phyloP scores from a whole-genome alignment of 2,113 vertebrate genomes.

The Phalacrocorax aristotelis region DNA sequence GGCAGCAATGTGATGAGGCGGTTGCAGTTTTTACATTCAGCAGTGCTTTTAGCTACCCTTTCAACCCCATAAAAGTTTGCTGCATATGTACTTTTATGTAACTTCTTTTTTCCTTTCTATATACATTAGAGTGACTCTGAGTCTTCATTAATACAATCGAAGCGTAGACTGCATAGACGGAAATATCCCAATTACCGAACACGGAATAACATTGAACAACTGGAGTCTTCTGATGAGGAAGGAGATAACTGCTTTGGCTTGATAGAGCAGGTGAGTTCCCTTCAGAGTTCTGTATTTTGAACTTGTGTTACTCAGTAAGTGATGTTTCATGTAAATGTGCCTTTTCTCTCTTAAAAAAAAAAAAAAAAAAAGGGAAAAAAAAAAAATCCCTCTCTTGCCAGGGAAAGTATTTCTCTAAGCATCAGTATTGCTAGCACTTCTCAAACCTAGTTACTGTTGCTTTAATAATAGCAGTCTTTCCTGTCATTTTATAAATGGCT shows the following conservation, averaged over 20 bases:
- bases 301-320: neutral
- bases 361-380: neutral
- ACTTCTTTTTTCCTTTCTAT: neutral
- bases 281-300: neutral
- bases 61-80: neutral
- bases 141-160: conserved; percentile 68
- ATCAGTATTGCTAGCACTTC: neutral
- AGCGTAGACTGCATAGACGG: conserved; percentile 72
- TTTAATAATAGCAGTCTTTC: neutral
- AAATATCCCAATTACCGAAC: conserved; percentile 65
- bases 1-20: neutral
- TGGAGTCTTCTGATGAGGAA: conserved; percentile 88
- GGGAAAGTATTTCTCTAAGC: neutral
- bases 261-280: conserved; percentile 60
- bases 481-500: neutral
- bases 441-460: neutral
- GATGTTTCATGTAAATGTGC: neutral
- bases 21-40: neutral
- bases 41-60: neutral
- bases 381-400: fast-evolving
- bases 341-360: neutral
- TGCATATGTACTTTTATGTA: neutral
- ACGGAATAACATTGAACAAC: conserved; percentile 67
- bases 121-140: conserved; percentile 83
- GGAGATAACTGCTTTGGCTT: conserved; percentile 83